These are phyloP conservation scores for Tenualosa thibaudeaui DNA, from an alignment of 2,797 vertebrate species.

Conservation along the genomic window DNA sequence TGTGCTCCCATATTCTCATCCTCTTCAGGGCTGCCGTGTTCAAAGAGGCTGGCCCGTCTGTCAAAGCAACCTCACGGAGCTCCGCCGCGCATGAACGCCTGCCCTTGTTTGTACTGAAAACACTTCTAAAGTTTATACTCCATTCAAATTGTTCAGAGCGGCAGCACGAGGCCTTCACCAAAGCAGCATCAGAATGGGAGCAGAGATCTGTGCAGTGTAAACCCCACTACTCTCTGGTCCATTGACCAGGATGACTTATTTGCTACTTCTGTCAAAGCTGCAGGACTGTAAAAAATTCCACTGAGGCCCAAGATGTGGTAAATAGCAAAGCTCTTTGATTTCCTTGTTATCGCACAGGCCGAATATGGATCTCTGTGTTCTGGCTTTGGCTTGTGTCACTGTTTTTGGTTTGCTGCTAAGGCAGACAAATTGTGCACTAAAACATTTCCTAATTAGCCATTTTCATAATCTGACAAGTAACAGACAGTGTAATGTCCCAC, in stretches of 20 bases:
- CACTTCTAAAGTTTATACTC: not conserved
- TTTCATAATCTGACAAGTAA: not conserved
- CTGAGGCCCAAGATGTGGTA: not conserved
- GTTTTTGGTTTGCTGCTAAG: not conserved
- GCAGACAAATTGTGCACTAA: not conserved
- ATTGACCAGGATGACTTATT: not conserved
- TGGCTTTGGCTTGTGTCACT: not conserved
- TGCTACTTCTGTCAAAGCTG: not conserved
- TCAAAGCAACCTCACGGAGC: conserved; percentile 23
- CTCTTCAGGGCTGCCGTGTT: not conserved
- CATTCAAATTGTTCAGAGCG: not conserved
- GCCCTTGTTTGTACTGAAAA: conserved; percentile 26
- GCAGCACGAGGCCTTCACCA: not conserved
- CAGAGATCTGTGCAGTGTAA: not conserved
- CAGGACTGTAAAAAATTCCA: not conserved
- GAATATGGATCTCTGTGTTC: not conserved
- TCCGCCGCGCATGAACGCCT: conserved; percentile 31
- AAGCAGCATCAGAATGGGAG: not conserved
- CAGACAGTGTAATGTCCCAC: not conserved
- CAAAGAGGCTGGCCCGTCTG: not conserved
- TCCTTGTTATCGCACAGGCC: not conserved
- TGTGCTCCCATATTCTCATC: not conserved
- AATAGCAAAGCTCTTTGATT: not conserved
- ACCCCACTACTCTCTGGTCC: not conserved
- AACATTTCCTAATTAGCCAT: not conserved